phyloP scores from a whole-genome alignment of 2,113 vertebrate genomes.

The Pygathrix nemaeus region DNA sequence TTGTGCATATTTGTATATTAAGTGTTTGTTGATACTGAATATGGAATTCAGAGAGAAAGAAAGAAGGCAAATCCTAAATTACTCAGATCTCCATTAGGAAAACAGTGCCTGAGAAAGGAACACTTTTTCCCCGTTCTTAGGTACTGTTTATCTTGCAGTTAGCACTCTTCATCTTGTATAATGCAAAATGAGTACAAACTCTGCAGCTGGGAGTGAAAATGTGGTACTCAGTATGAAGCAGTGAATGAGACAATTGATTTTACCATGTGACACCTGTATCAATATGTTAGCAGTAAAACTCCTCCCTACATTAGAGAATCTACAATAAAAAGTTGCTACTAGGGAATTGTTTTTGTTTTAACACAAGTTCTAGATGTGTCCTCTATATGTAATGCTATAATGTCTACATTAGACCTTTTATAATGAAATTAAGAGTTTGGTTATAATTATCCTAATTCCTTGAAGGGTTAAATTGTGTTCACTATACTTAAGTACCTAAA shows the following conservation, averaged over 20 bases:
- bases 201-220: background rate
- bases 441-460: conserved; percentile 7
- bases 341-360: background rate
- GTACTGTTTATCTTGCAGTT: background rate
- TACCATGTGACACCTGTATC: background rate
- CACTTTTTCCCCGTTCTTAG: background rate
- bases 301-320: background rate
- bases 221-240: background rate
- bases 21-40: background rate
- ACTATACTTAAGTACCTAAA: conserved; percentile 22
- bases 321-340: background rate
- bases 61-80: conserved; percentile 11
- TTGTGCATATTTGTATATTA: background rate
- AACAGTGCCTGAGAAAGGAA: background rate
- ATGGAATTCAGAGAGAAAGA: background rate
- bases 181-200: background rate
- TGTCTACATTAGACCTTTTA: background rate
- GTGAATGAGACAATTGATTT: background rate
- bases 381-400: background rate
- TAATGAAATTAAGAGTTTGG: conserved; percentile 19
- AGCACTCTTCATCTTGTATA: background rate
- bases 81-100: background rate
- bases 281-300: background rate
- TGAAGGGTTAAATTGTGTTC: background rate
- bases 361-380: background rate